These are phyloP conservation scores for Sinopyrophorus schimmeli DNA, from an alignment of 2,888 invertebrate species.

Conservation along the genomic window DNA sequence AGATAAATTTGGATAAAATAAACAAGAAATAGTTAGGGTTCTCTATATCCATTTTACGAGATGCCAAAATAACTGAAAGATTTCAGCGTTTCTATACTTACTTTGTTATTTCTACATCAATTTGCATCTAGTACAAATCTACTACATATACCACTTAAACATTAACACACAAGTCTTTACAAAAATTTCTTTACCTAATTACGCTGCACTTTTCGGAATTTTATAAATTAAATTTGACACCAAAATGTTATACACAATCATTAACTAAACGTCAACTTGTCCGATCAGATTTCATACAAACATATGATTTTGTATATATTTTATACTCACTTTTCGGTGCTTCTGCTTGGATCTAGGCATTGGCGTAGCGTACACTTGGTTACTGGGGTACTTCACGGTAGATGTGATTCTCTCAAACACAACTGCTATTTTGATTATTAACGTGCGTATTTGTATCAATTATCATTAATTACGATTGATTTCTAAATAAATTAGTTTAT, in stretches of 20 bases:
- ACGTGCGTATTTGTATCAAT: too few species aligned
- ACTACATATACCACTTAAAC: slow-evolving; percentile 15
- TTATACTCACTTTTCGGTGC: too few species aligned
- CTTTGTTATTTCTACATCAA: slow-evolving; percentile 4
- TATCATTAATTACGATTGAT: too few species aligned
- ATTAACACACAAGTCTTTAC: slow-evolving; percentile 7
- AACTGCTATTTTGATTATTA: too few species aligned
- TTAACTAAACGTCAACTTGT: not conserved
- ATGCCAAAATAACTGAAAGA: slow-evolving; percentile 2
- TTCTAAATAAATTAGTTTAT: too few species aligned
- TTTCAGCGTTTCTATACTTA: slow-evolving; percentile 4
- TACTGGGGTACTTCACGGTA: too few species aligned
- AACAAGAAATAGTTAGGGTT: not conserved
- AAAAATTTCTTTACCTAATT: slow-evolving; percentile 24
- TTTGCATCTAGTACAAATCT: slow-evolving; percentile 12
- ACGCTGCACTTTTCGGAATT: slow-evolving; percentile 3
- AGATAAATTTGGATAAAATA: not conserved
- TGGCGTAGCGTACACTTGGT: too few species aligned
- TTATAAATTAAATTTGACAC: slow-evolving; percentile 14
- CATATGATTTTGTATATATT: too few species aligned
- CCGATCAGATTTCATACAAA: not conserved
- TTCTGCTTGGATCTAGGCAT: too few species aligned
- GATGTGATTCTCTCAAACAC: too few species aligned
- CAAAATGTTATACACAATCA: slow-evolving; percentile 12
- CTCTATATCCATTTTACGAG: not conserved